Evolutionary conservation across 2,113 vertebrate genomes (phyloP), one percentile per base, ranked within the genome.

Genomic region (Tenrec ecaudatus): DNA sequence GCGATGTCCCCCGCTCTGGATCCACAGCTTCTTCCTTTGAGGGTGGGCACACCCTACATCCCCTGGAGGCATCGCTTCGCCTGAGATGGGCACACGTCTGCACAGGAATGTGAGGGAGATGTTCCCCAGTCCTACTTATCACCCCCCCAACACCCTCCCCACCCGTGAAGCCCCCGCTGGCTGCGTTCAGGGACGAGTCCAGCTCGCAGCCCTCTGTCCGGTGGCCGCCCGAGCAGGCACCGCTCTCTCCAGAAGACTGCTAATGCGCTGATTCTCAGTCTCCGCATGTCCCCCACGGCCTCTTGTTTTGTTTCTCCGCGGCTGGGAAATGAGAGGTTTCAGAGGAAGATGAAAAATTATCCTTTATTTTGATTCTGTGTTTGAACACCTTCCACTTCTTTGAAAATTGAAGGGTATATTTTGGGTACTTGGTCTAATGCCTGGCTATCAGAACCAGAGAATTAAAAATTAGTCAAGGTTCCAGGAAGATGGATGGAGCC

Each of bases 351-450:
- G 83, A 85, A 94, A 93, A 96, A 95, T 60, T 36, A 91, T 43
- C 94, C 90, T 92, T 91, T 94, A 96, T 96, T 96, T 96, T 96
- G 73, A 93, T 82, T 95, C 92, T 87, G 88, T 90, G 53, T 93
- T 90, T 93, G 89, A 96, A 92, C 76, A 86, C 66, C 81, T 96
- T 94, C 91, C 87, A 87, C 92, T 95, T 87, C 87, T 91, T 89
- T 76, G 83, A 27, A 96, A 96, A 96, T 40, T 58, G 86, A 92
- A 92, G 90, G 86, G 64, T 53, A 3, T 83, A 89, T 94, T 95
- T 96, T 86, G n/a, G 47, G 66, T 57, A 43, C 85, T 91, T 62
- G 0, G 16, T 68, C 79, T 90, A 91, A 91, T 38, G 60, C 80
- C 80, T 92, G 83, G 75, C 86, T 84, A 58, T 81, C 53, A 4